Conservation (phyloP, 2,113 vertebrate genomes). For the Notarius lentiginosus region DNA sequence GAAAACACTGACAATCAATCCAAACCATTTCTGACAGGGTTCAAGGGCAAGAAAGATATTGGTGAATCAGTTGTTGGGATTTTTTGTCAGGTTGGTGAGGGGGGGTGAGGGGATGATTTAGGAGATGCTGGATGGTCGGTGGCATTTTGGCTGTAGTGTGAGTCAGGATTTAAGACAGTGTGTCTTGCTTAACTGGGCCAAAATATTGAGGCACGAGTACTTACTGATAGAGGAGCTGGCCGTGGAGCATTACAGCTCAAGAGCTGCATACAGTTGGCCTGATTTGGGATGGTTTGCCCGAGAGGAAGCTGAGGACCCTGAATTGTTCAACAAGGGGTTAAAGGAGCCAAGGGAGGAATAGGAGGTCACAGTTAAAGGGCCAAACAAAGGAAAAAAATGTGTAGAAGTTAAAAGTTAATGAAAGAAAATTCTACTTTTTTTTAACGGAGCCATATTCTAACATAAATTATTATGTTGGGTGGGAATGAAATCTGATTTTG, state of each 20-base stretch:
- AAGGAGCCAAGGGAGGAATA: conserved; percentile 44
- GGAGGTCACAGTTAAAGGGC: conserved; percentile 39
- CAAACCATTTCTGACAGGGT: conserved; percentile 14
- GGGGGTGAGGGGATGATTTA: conserved; percentile 5
- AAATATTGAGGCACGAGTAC: conserved; percentile 67
- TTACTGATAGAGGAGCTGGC: conserved; percentile 79
- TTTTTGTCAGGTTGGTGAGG: background rate
- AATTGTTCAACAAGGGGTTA: conserved; percentile 50
- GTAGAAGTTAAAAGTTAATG: background rate
- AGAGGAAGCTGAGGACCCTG: conserved; percentile 74
- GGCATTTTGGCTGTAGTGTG: conserved; percentile 39
- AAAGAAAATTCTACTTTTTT: background rate
- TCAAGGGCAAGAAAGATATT: conserved; percentile 20
- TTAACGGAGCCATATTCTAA: background rate
- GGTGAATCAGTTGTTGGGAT: conserved; percentile 21
- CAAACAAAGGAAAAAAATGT: conserved; percentile 20
- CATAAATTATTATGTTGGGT: background rate
- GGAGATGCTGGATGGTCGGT: conserved; percentile 24
- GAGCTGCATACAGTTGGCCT: conserved; percentile 74
- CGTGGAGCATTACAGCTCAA: conserved; percentile 75
- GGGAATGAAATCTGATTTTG: background rate
- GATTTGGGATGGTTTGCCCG: conserved; percentile 69
- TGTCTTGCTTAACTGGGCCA: conserved; percentile 38
- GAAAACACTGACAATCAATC: conserved; percentile 13
- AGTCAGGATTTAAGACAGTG: conserved; percentile 39